phyloP scores from a whole-genome alignment of 2,888 invertebrate species.

The Pantelozetes paolii region DNA sequence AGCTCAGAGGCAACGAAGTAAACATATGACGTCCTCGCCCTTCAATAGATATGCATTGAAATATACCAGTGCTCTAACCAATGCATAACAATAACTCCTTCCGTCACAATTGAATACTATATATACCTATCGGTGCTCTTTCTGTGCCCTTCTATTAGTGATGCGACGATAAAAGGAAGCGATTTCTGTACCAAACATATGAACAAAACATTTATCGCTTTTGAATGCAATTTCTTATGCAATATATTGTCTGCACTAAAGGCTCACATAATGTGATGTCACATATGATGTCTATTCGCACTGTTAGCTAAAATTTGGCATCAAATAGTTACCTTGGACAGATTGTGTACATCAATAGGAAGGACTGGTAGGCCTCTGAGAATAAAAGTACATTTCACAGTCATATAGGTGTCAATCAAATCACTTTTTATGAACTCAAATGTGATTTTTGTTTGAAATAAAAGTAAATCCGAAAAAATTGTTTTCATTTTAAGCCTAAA shows the following conservation, averaged over 20 bases:
- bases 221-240: background rate
- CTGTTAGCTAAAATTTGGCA: background rate
- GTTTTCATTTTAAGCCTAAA: background rate
- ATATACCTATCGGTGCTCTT: background rate
- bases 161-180: conserved; percentile 21
- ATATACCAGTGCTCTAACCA: background rate
- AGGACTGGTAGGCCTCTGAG: too few relatives aligned
- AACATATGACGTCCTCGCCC: conserved; percentile 23
- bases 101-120: background rate
- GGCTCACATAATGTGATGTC: background rate
- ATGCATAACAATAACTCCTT: conserved; percentile 28
- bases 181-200: background rate
- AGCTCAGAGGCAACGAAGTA: background rate
- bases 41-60: background rate
- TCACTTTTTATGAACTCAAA: conserved; percentile 1
- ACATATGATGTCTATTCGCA: background rate
- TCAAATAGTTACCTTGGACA: too few relatives aligned
- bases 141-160: background rate
- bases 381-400: background rate
- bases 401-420: conserved; percentile 14
- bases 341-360: too few relatives aligned
- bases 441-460: background rate
- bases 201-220: background rate
- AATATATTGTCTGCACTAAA: background rate
- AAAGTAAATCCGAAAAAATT: background rate